Percentiles rank a stretch among this genome's conserved stretches.
phyloP scores from a whole-genome alignment of 2,113 vertebrate species.

The Machaerirhynchus nigripectus region DNA sequence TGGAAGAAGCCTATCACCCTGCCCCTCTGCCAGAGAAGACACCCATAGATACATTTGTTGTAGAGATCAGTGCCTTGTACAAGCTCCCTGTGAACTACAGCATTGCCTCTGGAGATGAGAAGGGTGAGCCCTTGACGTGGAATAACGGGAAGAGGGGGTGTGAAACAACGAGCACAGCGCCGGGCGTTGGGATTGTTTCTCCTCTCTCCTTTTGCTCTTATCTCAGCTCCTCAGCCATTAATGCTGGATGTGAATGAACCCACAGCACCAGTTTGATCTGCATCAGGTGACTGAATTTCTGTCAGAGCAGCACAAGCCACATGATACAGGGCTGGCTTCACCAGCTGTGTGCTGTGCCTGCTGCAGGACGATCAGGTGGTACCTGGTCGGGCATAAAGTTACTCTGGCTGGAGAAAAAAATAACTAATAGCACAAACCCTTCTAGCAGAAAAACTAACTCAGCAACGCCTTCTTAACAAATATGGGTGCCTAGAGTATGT shows the following conservation, averaged over 20 bases:
- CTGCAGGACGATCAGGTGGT: neutral
- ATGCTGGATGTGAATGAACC: neutral
- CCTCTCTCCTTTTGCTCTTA: neutral
- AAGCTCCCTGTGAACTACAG: conserved; percentile 12
- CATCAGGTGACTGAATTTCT: neutral
- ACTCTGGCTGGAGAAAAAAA: neutral
- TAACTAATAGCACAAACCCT: neutral
- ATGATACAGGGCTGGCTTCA: neutral
- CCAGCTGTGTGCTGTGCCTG: neutral
- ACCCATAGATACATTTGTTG: neutral
- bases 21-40: conserved; percentile 33
- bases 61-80: neutral
- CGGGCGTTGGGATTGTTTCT: neutral
- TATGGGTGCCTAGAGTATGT: fast-evolving
- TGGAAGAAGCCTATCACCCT: conserved; percentile 15
- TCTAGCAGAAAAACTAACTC: neutral
- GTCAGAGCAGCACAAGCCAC: neutral
- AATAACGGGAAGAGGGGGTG: neutral
- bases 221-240: neutral
- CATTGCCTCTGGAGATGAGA: neutral
- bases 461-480: neutral
- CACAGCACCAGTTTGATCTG: neutral
- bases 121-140: neutral
- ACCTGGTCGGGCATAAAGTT: neutral
- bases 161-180: neutral